Evolutionary conservation across 2,888 invertebrate genomes (phyloP).

Genomic region (Volucella inflata): DNA sequence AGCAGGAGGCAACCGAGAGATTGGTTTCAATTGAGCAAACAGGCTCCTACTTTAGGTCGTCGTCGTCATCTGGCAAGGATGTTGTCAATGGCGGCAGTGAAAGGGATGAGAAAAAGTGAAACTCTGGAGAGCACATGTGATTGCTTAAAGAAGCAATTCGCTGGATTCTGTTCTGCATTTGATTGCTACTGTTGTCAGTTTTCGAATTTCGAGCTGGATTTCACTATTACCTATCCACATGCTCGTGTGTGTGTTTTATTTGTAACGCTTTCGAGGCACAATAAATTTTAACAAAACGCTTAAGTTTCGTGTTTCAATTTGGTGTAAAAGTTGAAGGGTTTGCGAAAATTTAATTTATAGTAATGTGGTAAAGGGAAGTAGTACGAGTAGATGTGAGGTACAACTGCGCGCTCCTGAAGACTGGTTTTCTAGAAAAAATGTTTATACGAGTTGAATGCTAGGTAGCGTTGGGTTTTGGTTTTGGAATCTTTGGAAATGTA

Average conservation of each 20-base stretch:
- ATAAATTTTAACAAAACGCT: slow-evolving; percentile 36
- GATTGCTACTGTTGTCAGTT: slow-evolving; percentile 26
- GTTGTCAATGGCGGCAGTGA: slow-evolving; percentile 3
- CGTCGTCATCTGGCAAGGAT: slow-evolving; percentile 25
- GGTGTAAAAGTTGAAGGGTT: background rate
- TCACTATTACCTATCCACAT: too few species aligned
- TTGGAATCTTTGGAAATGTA: too few species aligned
- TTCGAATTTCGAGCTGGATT: background rate
- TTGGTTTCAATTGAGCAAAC: slow-evolving; percentile 80
- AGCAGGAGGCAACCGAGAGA: slow-evolving; percentile 81
- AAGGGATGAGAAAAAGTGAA: slow-evolving; percentile 27
- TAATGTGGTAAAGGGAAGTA: background rate
- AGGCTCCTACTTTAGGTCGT: slow-evolving; percentile 78
- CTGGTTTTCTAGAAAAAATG: background rate
- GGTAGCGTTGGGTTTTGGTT: too few species aligned
- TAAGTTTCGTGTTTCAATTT: slow-evolving; percentile 24
- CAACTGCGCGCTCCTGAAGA: background rate
- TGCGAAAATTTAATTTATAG: background rate
- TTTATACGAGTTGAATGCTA: background rate
- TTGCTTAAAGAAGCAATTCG: background rate
- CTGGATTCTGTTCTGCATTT: slow-evolving; percentile 22
- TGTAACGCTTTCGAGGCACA: slow-evolving; percentile 22
- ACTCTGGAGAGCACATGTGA: background rate
- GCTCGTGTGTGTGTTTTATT: slow-evolving; percentile 20
- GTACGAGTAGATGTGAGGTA: background rate